These are phyloP conservation scores for Notiomystis cincta DNA, from an alignment of 2,113 vertebrate genomes.

Conservation along the genomic window DNA sequence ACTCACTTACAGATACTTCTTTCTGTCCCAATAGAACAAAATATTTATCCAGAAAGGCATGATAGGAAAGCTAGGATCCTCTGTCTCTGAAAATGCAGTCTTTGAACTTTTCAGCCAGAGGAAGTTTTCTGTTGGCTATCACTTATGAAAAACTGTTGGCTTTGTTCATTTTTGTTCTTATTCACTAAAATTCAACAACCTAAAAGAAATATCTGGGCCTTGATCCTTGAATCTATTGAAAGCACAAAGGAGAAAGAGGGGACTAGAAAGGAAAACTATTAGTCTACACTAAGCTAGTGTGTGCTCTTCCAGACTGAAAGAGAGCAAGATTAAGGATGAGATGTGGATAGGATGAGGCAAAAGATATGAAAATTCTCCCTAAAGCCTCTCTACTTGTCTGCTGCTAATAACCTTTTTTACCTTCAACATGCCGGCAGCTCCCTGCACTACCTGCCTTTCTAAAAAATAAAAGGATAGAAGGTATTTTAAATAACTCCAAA, in stretches of 20 bases:
- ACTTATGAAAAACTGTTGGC: conserved; percentile 37
- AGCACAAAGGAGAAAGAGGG: background rate
- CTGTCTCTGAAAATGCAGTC: background rate
- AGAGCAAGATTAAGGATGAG: background rate
- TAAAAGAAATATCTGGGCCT: conserved; percentile 20
- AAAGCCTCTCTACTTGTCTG: background rate
- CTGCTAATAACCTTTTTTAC: conserved; percentile 4
- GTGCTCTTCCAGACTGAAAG: background rate
- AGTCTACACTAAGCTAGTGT: background rate
- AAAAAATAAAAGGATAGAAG: background rate
- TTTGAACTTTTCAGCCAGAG: conserved; percentile 52
- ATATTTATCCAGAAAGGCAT: background rate
- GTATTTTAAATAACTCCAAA: background rate
- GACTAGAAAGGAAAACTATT: conserved; percentile 1
- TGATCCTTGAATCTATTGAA: conserved; percentile 39
- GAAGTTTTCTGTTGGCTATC: conserved; percentile 58
- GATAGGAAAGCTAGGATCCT: background rate
- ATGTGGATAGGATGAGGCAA: background rate
- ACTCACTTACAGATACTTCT: background rate
- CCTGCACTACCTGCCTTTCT: background rate
- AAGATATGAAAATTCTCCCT: background rate
- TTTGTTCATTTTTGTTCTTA: conserved; percentile 47
- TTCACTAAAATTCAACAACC: background rate
- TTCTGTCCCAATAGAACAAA: background rate
- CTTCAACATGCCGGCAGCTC: background rate